These are phyloP conservation scores for Athalia cordata DNA, from an alignment of 2,888 invertebrate species.

Conservation along the genomic window DNA sequence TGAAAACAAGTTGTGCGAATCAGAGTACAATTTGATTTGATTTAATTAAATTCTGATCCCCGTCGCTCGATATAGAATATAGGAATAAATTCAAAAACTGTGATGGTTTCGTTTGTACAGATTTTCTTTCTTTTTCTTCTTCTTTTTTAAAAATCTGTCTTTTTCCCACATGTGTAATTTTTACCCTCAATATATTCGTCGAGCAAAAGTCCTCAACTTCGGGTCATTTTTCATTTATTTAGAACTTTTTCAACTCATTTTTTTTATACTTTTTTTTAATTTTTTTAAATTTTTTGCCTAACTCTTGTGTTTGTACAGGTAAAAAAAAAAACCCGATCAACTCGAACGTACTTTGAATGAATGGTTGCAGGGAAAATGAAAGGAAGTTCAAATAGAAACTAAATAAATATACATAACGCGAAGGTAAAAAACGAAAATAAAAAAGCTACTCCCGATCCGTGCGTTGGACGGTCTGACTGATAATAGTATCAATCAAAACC, in stretches of 20 bases:
- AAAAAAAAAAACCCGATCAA: neutral
- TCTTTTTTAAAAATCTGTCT: no score
- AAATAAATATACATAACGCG: neutral
- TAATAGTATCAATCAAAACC: conserved; percentile 42
- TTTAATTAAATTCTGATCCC: conserved; percentile 30
- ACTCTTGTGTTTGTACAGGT: neutral
- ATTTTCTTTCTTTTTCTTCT: neutral
- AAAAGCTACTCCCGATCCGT: neutral
- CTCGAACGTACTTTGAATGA: neutral
- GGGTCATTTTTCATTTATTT: no score
- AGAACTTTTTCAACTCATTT: no score
- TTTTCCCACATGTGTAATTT: neutral
- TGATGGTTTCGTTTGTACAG: neutral
- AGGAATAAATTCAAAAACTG: conserved; percentile 23
- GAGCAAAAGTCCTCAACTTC: no score
- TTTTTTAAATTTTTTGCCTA: neutral
- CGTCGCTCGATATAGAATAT: conserved; percentile 17
- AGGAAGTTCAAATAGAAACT: neutral
- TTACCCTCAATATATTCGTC: neutral
- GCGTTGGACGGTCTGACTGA: conserved; percentile 27
- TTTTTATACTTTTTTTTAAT: neutral
- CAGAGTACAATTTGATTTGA: conserved; percentile 23
- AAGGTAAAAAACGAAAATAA: neutral
- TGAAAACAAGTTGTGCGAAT: neutral
- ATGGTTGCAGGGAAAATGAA: conserved; percentile 5